Evolutionary conservation across 2,113 vertebrate species (phyloP), one percentile per base, ranked within the genome.

Genomic region (Archocentrus centrarchus): DNA sequence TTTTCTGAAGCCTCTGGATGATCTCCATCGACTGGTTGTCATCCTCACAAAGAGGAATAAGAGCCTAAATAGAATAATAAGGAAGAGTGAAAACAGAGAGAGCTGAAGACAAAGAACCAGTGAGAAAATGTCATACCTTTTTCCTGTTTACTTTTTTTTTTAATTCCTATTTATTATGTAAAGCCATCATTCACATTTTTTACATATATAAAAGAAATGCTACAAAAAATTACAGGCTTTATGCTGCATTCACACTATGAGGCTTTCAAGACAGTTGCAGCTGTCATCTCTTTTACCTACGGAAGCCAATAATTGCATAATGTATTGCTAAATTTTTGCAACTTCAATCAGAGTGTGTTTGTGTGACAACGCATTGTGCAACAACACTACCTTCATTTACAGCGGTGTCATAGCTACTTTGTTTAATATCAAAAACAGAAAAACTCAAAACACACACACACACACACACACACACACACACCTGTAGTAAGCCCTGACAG

Each of bases 1-100:
- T 98, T 83, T 97, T 98, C 94, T 97, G 96, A 83, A 99, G 88
- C 79, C 98, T 97, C 92, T 96, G 97, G 79, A 99, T 97, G 60
- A 98, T 97, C 77, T 99, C 98, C 89, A 97, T 96, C 0, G 97
- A 97, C 89, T 98, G 97, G 81, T 94, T 97, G 61, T 99, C 98
- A 1, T 98, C 97, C 35, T 97, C 97, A 92, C 97, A 99, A 75
- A 98, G 91, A 73, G 97, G 96, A 15, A 79, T 94, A 87, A 99
- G 91, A 18, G 96, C 96, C 98, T 99, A 89, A 15, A 10, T 47
- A 80, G 35, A 9, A 57, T 77, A 73, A 32, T 15, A 7, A 53
- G 9, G 66, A 27, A 47, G 18, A 18, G 15, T 18, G 64, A 47
- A 2, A 50, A 30, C 22, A 8, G 41, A 7, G 17, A 62, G 3